phyloP scores from a whole-genome alignment of 2,888 invertebrate species.

The Cantharis nigra region DNA sequence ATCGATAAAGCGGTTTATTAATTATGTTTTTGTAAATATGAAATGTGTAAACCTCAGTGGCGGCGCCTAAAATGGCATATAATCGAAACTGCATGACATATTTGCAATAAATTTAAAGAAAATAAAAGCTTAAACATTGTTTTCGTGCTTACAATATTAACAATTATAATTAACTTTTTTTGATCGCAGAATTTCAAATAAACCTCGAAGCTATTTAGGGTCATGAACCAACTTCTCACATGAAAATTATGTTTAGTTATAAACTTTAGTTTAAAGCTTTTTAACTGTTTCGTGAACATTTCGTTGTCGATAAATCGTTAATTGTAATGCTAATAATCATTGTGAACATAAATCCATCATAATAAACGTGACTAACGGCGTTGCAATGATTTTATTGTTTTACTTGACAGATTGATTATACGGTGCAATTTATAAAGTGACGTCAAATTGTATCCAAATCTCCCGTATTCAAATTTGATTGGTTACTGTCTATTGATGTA shows the following conservation, averaged over 20 bases:
- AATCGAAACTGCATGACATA: not conserved
- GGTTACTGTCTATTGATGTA: no score
- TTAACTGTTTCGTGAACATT: not conserved
- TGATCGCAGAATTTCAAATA: not conserved
- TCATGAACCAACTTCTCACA: not conserved
- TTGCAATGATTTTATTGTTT: not conserved
- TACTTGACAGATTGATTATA: not conserved
- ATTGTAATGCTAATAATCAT: not conserved
- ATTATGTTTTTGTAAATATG: not conserved
- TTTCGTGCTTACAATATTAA: not conserved
- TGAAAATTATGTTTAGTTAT: not conserved
- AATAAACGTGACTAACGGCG: not conserved
- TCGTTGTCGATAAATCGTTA: not conserved
- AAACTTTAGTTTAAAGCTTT: not conserved
- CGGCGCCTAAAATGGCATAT: not conserved
- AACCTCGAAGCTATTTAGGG: not conserved
- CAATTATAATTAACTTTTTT: not conserved
- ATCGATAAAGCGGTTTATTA: not conserved
- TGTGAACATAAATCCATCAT: not conserved
- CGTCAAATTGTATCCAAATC: no score
- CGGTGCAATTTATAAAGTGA: not conserved
- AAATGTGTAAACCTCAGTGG: not conserved
- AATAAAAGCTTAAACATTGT: not conserved
- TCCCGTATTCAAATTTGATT: no score
- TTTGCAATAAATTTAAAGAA: not conserved